Evolutionary conservation across 2,113 vertebrate genomes (phyloP).

Genomic region (Gallinago paraguaiae): DNA sequence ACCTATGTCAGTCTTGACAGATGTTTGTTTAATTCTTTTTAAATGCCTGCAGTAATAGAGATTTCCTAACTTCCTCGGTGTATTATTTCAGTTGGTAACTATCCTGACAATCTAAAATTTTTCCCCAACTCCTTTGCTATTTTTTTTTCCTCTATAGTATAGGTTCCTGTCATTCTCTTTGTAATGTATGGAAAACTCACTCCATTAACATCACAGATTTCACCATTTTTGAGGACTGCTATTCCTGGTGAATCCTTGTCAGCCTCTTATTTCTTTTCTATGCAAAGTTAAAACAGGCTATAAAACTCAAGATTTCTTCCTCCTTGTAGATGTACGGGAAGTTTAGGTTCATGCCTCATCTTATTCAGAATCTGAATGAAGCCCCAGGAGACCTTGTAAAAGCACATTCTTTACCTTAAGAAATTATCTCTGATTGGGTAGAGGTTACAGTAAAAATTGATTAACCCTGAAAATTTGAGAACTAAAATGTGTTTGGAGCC

Average conservation of each 20-base stretch:
- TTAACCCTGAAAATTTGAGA: neutral
- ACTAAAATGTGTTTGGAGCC: neutral
- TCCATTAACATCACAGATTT: neutral
- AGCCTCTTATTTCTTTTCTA: neutral
- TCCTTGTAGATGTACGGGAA: neutral
- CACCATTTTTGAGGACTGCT: neutral
- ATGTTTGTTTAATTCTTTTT: constrained; percentile 32
- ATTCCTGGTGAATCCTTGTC: neutral
- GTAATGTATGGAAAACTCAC: neutral
- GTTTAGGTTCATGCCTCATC: neutral
- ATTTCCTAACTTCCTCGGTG: neutral
- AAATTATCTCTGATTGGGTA: neutral
- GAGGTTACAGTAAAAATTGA: neutral
- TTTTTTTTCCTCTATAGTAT: neutral
- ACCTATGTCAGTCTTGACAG: neutral
- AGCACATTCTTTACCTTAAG: neutral
- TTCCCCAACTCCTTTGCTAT: neutral
- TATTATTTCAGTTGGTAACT: constrained; percentile 16
- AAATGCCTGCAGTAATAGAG: neutral
- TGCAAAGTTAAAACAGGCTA: neutral
- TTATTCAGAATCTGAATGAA: neutral
- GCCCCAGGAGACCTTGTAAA: neutral
- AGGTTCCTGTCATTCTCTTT: neutral
- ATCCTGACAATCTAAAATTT: neutral
- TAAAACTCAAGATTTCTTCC: neutral